Conservation (phyloP, 2,888 invertebrate genomes). For the Diarsia rubi region DNA sequence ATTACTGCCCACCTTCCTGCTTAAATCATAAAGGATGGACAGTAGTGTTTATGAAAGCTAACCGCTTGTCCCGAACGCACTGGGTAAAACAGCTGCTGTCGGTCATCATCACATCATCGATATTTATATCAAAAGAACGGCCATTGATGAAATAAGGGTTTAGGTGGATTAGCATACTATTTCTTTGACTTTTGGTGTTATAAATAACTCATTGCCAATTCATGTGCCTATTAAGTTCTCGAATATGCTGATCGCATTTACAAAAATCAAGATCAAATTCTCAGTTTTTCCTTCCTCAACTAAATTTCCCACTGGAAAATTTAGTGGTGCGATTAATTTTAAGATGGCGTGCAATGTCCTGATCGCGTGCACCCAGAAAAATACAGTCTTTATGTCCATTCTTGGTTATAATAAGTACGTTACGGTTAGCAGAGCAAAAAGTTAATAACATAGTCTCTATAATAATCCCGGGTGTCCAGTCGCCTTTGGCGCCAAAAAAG, state of each 20-base stretch:
- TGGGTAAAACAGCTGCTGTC: neutral
- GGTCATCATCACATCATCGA: too few species aligned
- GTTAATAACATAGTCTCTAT: conserved; percentile 55
- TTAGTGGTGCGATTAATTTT: conserved; percentile 17
- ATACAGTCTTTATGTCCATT: conserved; percentile 40
- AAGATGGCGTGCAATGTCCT: conserved; percentile 44
- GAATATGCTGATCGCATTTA: neutral
- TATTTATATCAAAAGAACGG: neutral
- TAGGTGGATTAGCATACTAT: neutral
- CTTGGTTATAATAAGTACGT: conserved; percentile 52
- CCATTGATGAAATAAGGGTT: neutral
- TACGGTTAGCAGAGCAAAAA: conserved; percentile 55
- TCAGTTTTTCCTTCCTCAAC: neutral
- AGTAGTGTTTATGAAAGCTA: conserved; percentile 8
- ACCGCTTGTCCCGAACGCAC: conserved; percentile 6
- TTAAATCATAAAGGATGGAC: conserved; percentile 52
- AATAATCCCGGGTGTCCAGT: conserved; percentile 40
- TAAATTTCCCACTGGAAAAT: neutral
- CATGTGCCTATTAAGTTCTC: neutral
- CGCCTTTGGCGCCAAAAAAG: conserved; percentile 55
- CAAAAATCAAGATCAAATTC: neutral
- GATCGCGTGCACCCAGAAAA: conserved; percentile 57
- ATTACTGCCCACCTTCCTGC: conserved; percentile 60
- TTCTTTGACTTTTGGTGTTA: neutral
- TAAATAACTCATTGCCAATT: neutral